A percentile compares a stretch with the other conserved stretches of the same genome.
Evolutionary conservation across 2,797 vertebrate species (phyloP).

Genomic region (Gorsachius magnificus): DNA sequence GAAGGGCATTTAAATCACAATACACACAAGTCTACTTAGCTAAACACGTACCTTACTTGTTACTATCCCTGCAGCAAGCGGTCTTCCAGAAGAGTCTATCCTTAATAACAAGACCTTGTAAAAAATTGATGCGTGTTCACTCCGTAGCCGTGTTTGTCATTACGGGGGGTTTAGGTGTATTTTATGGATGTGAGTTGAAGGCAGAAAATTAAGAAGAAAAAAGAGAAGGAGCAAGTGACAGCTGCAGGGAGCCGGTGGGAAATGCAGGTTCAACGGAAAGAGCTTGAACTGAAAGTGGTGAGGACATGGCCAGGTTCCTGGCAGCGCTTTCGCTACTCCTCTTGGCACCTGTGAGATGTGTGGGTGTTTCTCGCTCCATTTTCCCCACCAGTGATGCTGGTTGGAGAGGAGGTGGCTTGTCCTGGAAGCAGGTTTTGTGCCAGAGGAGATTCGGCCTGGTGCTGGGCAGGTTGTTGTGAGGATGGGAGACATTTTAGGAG

Average conservation of each 20-base stretch:
- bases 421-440: background rate
- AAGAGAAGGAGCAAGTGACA: background rate
- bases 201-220: background rate
- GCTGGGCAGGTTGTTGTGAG: background rate
- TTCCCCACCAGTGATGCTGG: background rate
- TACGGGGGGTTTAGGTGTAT: accelerated
- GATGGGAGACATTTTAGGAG: background rate
- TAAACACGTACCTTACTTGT: background rate
- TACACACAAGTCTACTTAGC: background rate
- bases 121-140: background rate
- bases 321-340: background rate
- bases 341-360: background rate
- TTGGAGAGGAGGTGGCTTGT: background rate
- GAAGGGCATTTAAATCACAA: background rate
- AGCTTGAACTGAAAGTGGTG: background rate
- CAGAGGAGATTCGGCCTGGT: background rate
- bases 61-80: background rate
- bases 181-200: background rate
- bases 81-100: background rate
- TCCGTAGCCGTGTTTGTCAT: background rate
- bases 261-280: background rate
- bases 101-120: background rate
- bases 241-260: background rate
- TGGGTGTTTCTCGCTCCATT: background rate
- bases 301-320: background rate